Evolutionary conservation across 2,797 vertebrate species (phyloP).

Genomic region (Coendou prehensilis): DNA sequence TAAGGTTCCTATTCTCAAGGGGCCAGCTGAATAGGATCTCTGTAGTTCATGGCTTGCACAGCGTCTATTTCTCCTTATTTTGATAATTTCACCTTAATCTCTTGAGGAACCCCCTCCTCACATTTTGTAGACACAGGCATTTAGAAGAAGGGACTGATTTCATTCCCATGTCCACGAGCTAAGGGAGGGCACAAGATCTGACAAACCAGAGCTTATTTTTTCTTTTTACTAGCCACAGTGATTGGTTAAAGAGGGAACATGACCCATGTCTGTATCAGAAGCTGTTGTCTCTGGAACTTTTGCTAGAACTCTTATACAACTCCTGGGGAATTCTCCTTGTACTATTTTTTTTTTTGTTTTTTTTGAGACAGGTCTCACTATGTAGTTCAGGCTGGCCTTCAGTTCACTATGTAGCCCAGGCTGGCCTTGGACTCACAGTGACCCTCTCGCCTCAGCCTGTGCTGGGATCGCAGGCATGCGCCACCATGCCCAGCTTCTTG

Average conservation of each 20-base stretch:
- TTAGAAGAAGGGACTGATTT: neutral
- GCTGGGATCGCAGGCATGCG: neutral
- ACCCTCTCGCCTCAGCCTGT: neutral
- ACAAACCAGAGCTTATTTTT: neutral
- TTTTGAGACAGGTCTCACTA: neutral
- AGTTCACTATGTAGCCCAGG: neutral
- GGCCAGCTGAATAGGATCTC: fast-evolving
- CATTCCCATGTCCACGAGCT: neutral
- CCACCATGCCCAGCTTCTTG: neutral
- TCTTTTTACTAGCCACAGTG: neutral
- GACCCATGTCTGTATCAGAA: neutral
- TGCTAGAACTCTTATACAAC: neutral
- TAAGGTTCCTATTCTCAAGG: neutral
- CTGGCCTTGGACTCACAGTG: neutral
- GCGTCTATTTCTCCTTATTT: neutral
- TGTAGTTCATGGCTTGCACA: neutral
- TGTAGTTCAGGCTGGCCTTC: neutral
- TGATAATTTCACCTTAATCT: neutral
- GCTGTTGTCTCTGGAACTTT: neutral
- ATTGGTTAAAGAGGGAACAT: neutral
- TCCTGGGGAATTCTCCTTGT: neutral
- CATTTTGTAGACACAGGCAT: neutral
- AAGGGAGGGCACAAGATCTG: neutral
- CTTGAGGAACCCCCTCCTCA: neutral
- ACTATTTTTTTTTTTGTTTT: neutral